Evolutionary conservation across 2,797 vertebrate species (phyloP), one percentile per base, ranked within the genome.

Genomic region (Paratrypauchen microcephalus): DNA sequence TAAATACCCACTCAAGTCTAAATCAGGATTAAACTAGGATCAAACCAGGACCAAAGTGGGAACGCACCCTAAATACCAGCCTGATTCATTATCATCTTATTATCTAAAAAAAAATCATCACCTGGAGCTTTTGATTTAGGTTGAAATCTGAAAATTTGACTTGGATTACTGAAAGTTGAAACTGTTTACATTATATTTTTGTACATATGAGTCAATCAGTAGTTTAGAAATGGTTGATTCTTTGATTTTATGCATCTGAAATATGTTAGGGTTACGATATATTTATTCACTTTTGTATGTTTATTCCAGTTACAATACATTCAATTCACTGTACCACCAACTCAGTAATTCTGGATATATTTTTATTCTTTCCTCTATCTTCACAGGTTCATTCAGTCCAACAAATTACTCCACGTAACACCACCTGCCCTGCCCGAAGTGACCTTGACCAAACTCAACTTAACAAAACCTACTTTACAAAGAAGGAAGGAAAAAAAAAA

Each of bases 391-490:
- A 21, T 3, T 45, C 32, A 36, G 19, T 21, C 50, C 50, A 21
- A n/a, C 8, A n/a, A 52, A 5, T 24, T 4, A 9, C 52, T 11
- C 21, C 21, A 23, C 52, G 1, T 55, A 8, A 23, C 2, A n/a
- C n/a, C 52, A 23, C 52, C 4, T 21, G 26, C 18, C 15, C 16
- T 19, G 6, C 6, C 24, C 18, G 8, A 15, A 30, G 13, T 58
- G 24, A 58, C 56, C 56, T 59, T 59, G 28, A 56, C 54, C 57
- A 16, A 28, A 28, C 6, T 19, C 12, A 15, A 28, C 23, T 58
- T n/a, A 54, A 58, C 26, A 28, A 28, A 63, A 47, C 64, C 52
- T 66, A 62, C 65, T 71, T 69, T 50, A 12, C 39, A 67, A 18
- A 0, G 41, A 12, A 58, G 59, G 26, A 36, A 28, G 0, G 64